phyloP scores from a whole-genome alignment of 2,888 invertebrate genomes.

The Folsomia manolachei region DNA sequence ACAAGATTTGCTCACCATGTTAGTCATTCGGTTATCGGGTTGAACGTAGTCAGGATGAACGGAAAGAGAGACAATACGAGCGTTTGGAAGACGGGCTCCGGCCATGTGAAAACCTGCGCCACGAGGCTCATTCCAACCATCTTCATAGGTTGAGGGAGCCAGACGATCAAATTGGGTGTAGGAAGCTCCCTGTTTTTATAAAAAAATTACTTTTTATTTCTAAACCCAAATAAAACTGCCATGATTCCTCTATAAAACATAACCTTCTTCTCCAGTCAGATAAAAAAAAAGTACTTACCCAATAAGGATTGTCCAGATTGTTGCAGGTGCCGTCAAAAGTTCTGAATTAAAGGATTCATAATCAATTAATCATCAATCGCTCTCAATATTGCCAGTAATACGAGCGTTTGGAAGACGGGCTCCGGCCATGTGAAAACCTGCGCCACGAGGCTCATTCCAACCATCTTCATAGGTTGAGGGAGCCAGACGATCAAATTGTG shows the following conservation, averaged over 20 bases:
- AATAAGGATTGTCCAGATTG: constrained; percentile 47
- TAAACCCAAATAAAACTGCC: too few species aligned
- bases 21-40: constrained; percentile 46
- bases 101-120: constrained; percentile 46
- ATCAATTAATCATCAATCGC: constrained; percentile 49
- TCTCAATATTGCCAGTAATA: constrained; percentile 45
- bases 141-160: constrained; percentile 47
- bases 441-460: constrained; percentile 32
- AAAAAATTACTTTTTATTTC: too few species aligned
- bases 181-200: too few species aligned
- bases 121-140: constrained; percentile 48
- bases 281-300: not conserved
- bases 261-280: too few species aligned
- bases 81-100: constrained; percentile 46
- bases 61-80: constrained; percentile 44
- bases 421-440: constrained; percentile 42
- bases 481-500: constrained; percentile 36
- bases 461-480: constrained; percentile 43
- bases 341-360: too few species aligned
- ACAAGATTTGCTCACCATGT: constrained; percentile 50
- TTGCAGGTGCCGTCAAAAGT: constrained; percentile 45
- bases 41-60: constrained; percentile 47
- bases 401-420: constrained; percentile 46
- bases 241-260: too few species aligned
- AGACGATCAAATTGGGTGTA: constrained; percentile 47